These are phyloP conservation scores for Neosalanx taihuensis DNA, from an alignment of 2,797 vertebrate species.

Conservation along the genomic window DNA sequence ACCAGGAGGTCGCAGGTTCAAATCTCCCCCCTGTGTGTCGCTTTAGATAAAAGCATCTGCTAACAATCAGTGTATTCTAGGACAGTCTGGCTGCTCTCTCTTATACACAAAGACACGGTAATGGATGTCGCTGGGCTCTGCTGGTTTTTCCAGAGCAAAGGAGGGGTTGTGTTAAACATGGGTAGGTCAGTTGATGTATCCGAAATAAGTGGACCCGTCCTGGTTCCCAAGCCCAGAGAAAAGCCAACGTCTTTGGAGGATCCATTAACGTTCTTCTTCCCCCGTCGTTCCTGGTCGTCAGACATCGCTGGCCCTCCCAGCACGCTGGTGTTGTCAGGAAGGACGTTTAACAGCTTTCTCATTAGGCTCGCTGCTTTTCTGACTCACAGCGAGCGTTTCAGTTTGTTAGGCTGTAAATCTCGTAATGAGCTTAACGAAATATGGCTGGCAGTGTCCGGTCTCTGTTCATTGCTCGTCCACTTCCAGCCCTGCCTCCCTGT, in stretches of 20 bases:
- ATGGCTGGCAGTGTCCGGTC: constrained; percentile 51
- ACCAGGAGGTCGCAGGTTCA: neutral
- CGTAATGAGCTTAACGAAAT: constrained; percentile 59
- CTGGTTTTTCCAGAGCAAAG: too few relatives aligned
- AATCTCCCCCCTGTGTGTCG: neutral
- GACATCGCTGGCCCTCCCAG: constrained; percentile 40
- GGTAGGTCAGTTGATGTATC: too few relatives aligned
- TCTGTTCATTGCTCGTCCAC: constrained; percentile 34
- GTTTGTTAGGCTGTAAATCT: constrained; percentile 66
- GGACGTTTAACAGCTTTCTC: constrained; percentile 56
- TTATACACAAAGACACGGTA: neutral
- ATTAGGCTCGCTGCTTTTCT: constrained; percentile 52
- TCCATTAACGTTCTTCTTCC: neutral
- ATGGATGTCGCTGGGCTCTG: too few relatives aligned
- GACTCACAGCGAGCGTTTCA: constrained; percentile 54
- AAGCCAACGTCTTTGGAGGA: neutral
- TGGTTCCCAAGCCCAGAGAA: neutral
- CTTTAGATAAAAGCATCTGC: neutral
- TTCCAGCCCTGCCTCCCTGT: constrained; percentile 34
- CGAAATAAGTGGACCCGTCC: neutral
- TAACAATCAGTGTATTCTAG: neutral
- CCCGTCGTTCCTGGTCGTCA: neutral
- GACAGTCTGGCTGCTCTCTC: neutral
- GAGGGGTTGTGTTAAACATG: neutral
- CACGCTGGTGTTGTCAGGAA: constrained; percentile 57